Evolutionary conservation across 2,797 vertebrate genomes (phyloP), one percentile per base, ranked within the genome.

Genomic region (Triplophysa bombifrons): DNA sequence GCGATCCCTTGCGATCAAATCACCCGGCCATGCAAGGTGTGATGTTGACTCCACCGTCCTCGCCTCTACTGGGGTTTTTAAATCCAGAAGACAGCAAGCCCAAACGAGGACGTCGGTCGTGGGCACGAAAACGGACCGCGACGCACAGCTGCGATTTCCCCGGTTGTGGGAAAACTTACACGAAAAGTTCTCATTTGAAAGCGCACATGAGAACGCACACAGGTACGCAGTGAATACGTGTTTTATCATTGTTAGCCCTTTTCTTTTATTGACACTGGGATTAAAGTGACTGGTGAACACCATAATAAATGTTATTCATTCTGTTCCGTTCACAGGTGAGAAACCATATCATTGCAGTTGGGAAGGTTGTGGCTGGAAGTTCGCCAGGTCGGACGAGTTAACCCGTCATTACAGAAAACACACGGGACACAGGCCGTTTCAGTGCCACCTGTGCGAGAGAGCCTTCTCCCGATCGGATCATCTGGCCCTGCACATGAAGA

Each of bases 311-410:
- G 25, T 46, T 19, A 22, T 27, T 0, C 16, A 9, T 17, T 25
- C 13, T 30, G 20, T 27, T 8, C 81, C 55, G 72, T 85, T 38
- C 30, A 3, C 90, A 98, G 96, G 96, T 69, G 96, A 98, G 79
- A 97, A 98, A 82, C 96, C 96, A 0, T 98, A 98, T 87, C 96
- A 97, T 88, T 98, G 96, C 85, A 97, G 93, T 91, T 98, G 96
- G 96, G 96, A 97, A 78, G 96, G 96, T 83, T 98, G 96, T 61
- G 96, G 96, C 65, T 98, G 96, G 96, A 97, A 98, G 88, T 97
- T 98, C 19, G 96, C 96, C 84, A 88, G 96, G 72, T 97, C 96
- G 0, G 96, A 97, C 0, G 96, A 97, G 89, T 88, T 97, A 67
- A 97, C 96, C 19, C 95, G 96, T 12, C 96, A 97, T 88, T 98